These are phyloP conservation scores for Hololepta plana DNA, from an alignment of 2,888 invertebrate species.

Conservation along the genomic window DNA sequence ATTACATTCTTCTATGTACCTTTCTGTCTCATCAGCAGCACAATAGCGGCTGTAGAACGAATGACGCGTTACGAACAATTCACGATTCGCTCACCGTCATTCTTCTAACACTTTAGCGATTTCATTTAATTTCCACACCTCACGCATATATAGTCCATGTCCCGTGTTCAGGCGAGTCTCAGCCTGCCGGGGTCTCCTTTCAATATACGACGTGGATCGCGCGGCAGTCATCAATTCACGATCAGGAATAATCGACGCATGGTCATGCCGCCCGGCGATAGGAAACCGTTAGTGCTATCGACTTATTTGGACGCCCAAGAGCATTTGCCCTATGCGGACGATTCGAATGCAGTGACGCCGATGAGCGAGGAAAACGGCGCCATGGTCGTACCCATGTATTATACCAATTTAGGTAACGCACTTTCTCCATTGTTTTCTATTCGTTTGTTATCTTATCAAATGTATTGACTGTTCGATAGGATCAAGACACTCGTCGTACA, in stretches of 20 bases:
- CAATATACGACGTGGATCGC: conserved; percentile 76
- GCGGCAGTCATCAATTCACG: conserved; percentile 85
- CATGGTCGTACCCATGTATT: conserved; percentile 82
- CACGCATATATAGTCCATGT: conserved; percentile 25
- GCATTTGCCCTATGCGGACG: conserved; percentile 92
- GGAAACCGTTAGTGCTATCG: conserved; percentile 83
- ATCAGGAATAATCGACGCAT: conserved; percentile 69
- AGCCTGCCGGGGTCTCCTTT: conserved; percentile 95
- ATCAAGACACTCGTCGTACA: conserved; percentile 87
- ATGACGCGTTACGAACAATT: too few species aligned
- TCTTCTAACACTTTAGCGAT: too few species aligned
- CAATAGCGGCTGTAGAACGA: too few species aligned
- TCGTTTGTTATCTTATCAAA: neutral
- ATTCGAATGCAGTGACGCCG: conserved; percentile 92
- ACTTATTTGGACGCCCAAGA: conserved; percentile 89
- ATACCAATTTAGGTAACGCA: conserved; percentile 58
- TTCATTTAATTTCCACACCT: too few species aligned
- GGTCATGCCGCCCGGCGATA: conserved; percentile 65
- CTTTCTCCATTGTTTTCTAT: conserved; percentile 10
- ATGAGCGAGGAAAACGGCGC: conserved; percentile 96
- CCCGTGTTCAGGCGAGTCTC: conserved; percentile 67
- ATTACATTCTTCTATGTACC: too few species aligned
- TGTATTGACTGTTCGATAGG: conserved; percentile 27
- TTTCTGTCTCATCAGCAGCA: too few species aligned
- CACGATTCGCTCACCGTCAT: too few species aligned